Conservation (phyloP, 2,113 vertebrate genomes). For the Rhea americana region DNA sequence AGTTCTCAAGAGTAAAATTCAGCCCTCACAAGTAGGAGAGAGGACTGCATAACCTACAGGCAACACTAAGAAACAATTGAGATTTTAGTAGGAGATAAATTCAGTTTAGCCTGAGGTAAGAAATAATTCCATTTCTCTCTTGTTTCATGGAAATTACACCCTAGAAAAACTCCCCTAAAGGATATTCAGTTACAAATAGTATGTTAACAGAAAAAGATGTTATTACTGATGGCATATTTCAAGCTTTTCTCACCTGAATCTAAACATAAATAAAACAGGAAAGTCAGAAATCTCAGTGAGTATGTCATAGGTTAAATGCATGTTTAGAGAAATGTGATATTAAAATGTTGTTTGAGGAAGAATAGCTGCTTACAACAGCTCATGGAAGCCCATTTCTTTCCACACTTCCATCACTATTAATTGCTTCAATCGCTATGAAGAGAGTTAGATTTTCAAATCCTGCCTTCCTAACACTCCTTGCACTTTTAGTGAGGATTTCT, state of each 20-base stretch:
- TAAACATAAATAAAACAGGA: background rate
- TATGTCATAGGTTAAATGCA: background rate
- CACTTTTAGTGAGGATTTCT: background rate
- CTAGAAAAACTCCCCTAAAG: background rate
- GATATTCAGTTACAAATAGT: conserved; percentile 10
- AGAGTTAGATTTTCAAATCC: background rate
- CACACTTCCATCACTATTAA: background rate
- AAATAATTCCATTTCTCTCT: conserved; percentile 31
- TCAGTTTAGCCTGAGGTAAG: conserved; percentile 9
- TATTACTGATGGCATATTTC: background rate
- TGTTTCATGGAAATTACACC: conserved; percentile 25
- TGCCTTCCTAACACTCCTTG: background rate
- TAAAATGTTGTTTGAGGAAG: background rate
- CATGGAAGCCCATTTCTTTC: background rate
- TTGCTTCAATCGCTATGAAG: background rate
- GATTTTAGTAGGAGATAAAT: conserved; percentile 29
- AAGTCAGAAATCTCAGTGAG: background rate
- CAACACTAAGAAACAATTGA: background rate
- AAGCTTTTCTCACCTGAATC: background rate
- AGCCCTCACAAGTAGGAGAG: background rate
- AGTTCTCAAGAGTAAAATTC: conserved; percentile 32
- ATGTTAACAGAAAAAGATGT: background rate
- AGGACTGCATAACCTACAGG: conserved; percentile 10
- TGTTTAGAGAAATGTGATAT: background rate
- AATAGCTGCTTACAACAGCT: background rate